These are phyloP conservation scores for Gymnocheta viridis DNA, from an alignment of 2,888 invertebrate species.

Conservation along the genomic window DNA sequence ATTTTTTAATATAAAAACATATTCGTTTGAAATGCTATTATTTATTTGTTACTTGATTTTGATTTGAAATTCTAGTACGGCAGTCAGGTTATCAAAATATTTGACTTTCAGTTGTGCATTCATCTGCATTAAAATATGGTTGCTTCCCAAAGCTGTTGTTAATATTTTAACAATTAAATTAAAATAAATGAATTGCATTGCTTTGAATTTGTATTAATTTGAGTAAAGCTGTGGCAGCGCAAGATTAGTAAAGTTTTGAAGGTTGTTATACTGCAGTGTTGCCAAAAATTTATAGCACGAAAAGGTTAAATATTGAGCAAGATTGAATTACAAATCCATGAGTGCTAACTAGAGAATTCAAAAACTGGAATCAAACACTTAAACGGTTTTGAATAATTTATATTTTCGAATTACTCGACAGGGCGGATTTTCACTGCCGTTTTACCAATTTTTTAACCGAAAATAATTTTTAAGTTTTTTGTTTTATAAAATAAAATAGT, in stretches of 20 bases:
- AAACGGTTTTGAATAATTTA: too few species aligned
- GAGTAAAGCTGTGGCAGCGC: background rate
- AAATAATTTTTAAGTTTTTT: too few species aligned
- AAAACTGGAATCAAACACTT: too few species aligned
- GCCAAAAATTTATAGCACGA: too few species aligned
- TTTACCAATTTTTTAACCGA: too few species aligned
- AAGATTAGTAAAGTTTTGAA: background rate
- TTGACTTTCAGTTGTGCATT: slow-evolving; percentile 34
- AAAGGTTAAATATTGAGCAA: too few species aligned
- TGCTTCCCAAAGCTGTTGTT: background rate
- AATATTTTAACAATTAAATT: slow-evolving; percentile 22
- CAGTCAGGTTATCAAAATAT: slow-evolving; percentile 49
- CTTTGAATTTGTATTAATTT: background rate
- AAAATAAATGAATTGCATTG: background rate
- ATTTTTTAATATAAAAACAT: background rate
- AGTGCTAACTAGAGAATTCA: too few species aligned
- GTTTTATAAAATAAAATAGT: too few species aligned
- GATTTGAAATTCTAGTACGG: background rate
- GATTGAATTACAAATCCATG: too few species aligned
- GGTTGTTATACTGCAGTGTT: background rate
- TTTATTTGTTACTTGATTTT: slow-evolving; percentile 6
- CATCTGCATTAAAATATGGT: background rate
- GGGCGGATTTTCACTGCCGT: too few species aligned
- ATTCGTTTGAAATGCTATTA: background rate
- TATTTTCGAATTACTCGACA: too few species aligned